Evolutionary conservation across 2,113 vertebrate genomes (phyloP), one percentile per base, ranked within the genome.

Genomic region (Trachemys scripta): DNA sequence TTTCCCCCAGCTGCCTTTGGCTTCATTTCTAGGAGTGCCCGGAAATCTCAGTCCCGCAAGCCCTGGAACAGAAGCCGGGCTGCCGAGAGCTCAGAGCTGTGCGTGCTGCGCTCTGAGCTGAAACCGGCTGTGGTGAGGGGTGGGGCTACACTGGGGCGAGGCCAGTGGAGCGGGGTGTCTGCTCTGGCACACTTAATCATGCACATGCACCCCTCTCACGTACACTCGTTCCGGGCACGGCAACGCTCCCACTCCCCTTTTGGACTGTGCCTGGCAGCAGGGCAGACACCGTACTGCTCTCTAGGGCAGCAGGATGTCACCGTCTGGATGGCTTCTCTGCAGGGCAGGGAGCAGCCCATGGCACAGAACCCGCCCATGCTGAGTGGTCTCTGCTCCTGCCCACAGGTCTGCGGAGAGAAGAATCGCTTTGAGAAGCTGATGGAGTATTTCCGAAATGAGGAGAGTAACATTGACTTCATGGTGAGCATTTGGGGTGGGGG

Each of bases 391-490:
- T 79, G 78, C 80, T 78, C 80, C 80, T 89, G 80, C 88, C 88
- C 72, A 25, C 89, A 98, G 99, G 98, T 98, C 53, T 99, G 98
- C 6, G 98, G 98, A 20, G 99, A 99, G 97, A 99, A 98, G 91
- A 98, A 97, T 10, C 98, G 98, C 47, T 99, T 99, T 0, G 99
- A 99, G 98, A 99, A 98, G 95, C 98, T 99, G 89, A 99, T 99
- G 99, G 99, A 99, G 51, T 99, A 99, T 97, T 99, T 99, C 98
- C 97, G 95, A 84, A 99, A 98, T 0, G 99, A 99, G 80, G 99
- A 99, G 80, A 98, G 90, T 97, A 99, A 99, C 98, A 99, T 99
- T 0, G 99, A 99, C 98, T 99, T 99, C 98, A 99, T 99, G 99
- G 99, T 99, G 98, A 99, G 98, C 1, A 25, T 3, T 3, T 82